phyloP scores from a whole-genome alignment of 2,888 invertebrate species.

The Aromia moschata region DNA sequence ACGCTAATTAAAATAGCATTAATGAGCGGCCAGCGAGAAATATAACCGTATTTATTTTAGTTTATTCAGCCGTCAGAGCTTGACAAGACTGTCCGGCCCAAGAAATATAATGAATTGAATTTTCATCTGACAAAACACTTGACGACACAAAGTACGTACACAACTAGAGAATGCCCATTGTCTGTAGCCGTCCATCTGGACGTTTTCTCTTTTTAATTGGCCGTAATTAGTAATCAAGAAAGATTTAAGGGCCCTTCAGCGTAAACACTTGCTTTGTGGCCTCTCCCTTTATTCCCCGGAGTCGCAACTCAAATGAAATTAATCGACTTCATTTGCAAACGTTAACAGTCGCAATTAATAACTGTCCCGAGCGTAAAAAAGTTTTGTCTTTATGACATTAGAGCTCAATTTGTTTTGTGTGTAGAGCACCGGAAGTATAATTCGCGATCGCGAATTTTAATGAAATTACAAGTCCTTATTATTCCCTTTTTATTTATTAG shows the following conservation, averaged over 20 bases:
- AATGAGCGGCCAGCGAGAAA: not conserved
- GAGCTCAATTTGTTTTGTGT: constrained; percentile 36
- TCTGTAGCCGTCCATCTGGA: constrained; percentile 12
- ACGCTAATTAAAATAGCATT: not conserved
- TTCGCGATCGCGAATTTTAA: constrained; percentile 17
- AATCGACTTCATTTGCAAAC: constrained; percentile 39
- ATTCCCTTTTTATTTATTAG: constrained; percentile 23
- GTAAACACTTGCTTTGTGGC: constrained; percentile 27
- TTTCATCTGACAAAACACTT: constrained; percentile 12
- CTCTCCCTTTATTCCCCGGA: constrained; percentile 29
- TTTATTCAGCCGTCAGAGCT: not conserved
- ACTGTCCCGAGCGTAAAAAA: constrained; percentile 37
- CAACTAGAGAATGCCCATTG: constrained; percentile 17
- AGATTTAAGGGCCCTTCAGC: constrained; percentile 34
- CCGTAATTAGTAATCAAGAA: constrained; percentile 39
- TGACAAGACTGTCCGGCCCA: not conserved
- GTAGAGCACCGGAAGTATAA: constrained; percentile 24
- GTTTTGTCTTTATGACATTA: constrained; percentile 36
- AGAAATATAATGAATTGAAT: constrained; percentile 6
- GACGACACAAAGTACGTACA: not conserved
- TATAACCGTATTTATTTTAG: not conserved
- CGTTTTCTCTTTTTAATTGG: constrained; percentile 37
- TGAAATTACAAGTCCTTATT: constrained; percentile 25
- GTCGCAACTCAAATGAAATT: constrained; percentile 37
- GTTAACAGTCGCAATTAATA: constrained; percentile 40